Percentiles rank a stretch among this genome's conserved stretches.
Conservation (phyloP, 2,888 invertebrate genomes). For the Brachynemurus nebulosus region DNA sequence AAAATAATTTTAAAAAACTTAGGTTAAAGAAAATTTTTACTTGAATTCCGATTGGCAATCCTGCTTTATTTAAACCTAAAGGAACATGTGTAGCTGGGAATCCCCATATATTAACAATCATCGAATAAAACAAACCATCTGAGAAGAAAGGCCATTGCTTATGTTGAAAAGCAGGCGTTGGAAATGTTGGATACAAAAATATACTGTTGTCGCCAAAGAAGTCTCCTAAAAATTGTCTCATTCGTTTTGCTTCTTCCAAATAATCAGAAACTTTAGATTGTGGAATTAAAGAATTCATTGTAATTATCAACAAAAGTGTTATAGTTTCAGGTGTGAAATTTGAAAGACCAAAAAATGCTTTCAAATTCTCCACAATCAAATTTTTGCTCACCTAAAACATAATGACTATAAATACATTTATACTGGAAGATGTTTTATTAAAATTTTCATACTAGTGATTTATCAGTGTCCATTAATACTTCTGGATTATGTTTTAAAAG, state of each 20-base stretch:
- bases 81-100: conserved; percentile 66
- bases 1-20: no score
- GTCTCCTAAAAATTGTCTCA: conserved; percentile 27
- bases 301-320: conserved; percentile 32
- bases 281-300: conserved; percentile 32
- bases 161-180: conserved; percentile 48
- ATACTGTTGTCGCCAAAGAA: conserved; percentile 57
- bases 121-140: conserved; percentile 46
- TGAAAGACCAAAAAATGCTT: conserved; percentile 25
- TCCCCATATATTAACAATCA: conserved; percentile 56
- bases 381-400: no score
- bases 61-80: conserved; percentile 42
- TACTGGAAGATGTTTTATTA: no score
- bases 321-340: conserved; percentile 35
- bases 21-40: no score
- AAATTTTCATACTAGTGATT: no score
- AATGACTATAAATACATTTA: no score
- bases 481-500: no score
- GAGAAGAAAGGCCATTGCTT: conserved; percentile 43
- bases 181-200: conserved; percentile 57
- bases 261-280: conserved; percentile 18
- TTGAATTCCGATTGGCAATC: conserved; percentile 65
- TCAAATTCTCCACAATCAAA: no score
- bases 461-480: no score
- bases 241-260: conserved; percentile 4